Conservation (phyloP, 2,113 vertebrate species). For the Columba livia region DNA sequence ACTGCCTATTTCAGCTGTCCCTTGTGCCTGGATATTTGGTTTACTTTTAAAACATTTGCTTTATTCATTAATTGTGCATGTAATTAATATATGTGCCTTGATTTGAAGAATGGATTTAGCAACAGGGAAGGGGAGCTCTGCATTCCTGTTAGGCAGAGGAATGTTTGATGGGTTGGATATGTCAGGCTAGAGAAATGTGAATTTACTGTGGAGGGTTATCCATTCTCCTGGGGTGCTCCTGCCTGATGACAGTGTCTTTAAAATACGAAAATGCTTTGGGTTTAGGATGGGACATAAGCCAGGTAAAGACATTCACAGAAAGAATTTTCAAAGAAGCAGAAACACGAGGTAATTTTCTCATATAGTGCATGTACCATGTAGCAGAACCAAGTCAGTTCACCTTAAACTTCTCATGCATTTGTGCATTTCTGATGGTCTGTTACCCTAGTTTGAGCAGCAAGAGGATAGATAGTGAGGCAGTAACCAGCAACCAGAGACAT, state of each 20-base stretch:
- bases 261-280: neutral
- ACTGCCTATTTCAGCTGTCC: neutral
- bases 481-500: neutral
- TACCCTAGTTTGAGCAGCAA: neutral
- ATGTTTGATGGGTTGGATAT: neutral
- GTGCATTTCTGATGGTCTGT: fast-evolving
- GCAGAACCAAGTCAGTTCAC: neutral
- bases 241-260: neutral
- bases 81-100: neutral
- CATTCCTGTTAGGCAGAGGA: neutral
- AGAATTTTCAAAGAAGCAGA: neutral
- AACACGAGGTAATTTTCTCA: neutral
- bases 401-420: neutral
- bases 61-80: neutral
- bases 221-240: neutral
- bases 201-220: neutral
- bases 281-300: neutral
- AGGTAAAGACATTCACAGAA: neutral
- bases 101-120: neutral
- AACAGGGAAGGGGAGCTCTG: neutral
- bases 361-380: fast-evolving
- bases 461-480: fast-evolving
- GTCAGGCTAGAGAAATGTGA: neutral
- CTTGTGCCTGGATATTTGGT: neutral
- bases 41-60: neutral